A percentile compares a stretch with the other conserved stretches of the same genome.
Conservation (phyloP, 2,113 vertebrate genomes). For the Lepus americanus region DNA sequence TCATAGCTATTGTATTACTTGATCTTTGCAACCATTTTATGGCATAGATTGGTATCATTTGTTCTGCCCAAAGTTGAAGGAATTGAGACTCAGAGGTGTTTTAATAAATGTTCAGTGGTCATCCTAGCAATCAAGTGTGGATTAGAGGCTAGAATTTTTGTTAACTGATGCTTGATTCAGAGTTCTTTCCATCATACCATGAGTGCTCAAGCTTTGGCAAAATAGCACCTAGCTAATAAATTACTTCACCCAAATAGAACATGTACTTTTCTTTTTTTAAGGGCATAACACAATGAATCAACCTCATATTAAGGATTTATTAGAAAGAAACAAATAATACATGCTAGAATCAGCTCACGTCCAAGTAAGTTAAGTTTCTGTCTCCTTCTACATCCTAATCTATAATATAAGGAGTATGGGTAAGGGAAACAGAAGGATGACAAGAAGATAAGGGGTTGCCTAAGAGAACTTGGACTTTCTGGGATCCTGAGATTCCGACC, state of each 20-base stretch:
- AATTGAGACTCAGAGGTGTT: background rate
- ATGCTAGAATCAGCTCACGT: background rate
- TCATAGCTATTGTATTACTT: background rate
- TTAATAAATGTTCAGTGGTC: background rate
- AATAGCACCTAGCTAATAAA: background rate
- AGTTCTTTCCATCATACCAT: background rate
- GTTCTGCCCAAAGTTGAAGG: conserved; percentile 42
- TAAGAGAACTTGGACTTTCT: background rate
- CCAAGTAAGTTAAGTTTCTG: background rate
- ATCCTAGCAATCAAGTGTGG: background rate
- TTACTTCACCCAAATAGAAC: background rate
- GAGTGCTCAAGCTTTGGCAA: background rate
- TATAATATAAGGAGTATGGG: background rate
- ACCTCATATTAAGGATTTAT: conserved; percentile 1
- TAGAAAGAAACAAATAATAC: background rate
- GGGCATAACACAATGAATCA: background rate
- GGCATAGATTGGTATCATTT: background rate
- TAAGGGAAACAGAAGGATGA: background rate
- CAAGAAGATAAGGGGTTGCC: background rate
- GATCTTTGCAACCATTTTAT: background rate
- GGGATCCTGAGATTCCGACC: background rate
- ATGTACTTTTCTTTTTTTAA: background rate
- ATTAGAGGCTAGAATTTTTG: background rate
- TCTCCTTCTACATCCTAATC: background rate
- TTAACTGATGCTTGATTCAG: background rate